Conservation (phyloP, 2,888 invertebrate species). For the Cerastoderma edule region DNA sequence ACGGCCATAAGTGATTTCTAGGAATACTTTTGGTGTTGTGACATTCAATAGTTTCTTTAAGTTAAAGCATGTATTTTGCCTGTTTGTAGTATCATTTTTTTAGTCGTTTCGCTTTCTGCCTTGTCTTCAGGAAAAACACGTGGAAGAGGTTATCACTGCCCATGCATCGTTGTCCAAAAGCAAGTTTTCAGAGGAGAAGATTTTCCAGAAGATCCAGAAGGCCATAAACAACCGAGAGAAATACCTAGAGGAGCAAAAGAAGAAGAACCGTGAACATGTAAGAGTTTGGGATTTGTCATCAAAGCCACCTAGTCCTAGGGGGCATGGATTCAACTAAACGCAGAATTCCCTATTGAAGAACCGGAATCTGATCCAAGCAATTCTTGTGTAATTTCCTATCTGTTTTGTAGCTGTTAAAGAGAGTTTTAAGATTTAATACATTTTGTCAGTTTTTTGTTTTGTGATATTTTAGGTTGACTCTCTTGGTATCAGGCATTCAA, state of each 20-base stretch:
- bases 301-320: not conserved
- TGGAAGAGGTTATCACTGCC: conserved; percentile 80
- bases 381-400: too few species aligned
- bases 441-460: too few species aligned
- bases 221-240: conserved; percentile 95
- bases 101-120: conserved; percentile 18
- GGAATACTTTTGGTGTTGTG: too few species aligned
- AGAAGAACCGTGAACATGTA: conserved; percentile 93
- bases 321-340: not conserved
- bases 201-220: conserved; percentile 92
- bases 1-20: too few species aligned
- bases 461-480: too few species aligned
- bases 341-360: too few species aligned
- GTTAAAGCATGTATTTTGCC: conserved; percentile 10
- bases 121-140: conserved; percentile 76
- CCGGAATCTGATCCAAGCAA: too few species aligned
- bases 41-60: too few species aligned
- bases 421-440: too few species aligned
- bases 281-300: conserved; percentile 32
- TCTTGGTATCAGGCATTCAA: too few species aligned
- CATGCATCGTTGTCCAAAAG: conserved; percentile 91
- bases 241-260: conserved; percentile 95
- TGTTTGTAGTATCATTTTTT: conserved; percentile 9
- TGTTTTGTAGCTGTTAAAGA: too few species aligned
- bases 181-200: conserved; percentile 90